Evolutionary conservation across 92 coral and sea anemone genomes (phyloP).

Genomic region (Palythoa caribaeorum): DNA sequence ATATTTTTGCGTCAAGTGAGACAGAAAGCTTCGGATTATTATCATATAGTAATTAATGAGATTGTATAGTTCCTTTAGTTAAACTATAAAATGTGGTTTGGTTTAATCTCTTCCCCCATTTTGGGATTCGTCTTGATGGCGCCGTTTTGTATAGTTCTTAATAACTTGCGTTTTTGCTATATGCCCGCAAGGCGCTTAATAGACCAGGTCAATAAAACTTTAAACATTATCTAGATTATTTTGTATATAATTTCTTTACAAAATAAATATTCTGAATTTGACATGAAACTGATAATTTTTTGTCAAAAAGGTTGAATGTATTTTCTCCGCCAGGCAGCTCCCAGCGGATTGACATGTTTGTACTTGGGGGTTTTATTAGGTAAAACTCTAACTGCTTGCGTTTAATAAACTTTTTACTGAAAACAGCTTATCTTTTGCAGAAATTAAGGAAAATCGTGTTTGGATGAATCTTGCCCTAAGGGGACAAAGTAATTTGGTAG

Average conservation of each 20-base stretch:
- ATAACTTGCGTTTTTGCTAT: constrained; percentile 3
- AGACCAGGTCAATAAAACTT: background rate
- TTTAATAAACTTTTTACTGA: background rate
- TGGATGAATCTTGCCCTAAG: background rate
- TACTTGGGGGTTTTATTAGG: background rate
- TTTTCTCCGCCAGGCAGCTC: background rate
- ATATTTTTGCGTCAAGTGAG: constrained; percentile 27
- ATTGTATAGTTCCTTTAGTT: background rate
- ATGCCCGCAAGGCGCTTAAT: constrained; percentile 2
- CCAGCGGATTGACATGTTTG: background rate
- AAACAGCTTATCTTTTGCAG: background rate
- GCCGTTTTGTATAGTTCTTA: background rate
- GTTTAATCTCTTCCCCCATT: constrained; percentile 24
- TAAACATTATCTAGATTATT: background rate
- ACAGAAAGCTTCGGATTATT: constrained; percentile 25
- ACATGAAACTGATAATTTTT: background rate
- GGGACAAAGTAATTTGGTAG: background rate
- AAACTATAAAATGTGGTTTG: constrained; percentile 34
- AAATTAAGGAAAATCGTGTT: background rate
- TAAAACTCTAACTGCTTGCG: background rate
- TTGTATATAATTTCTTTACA: constrained; percentile 14
- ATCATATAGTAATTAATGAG: constrained; percentile 22
- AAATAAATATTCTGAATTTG: constrained; percentile 7
- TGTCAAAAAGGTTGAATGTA: background rate
- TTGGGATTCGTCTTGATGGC: constrained; percentile 3